These are phyloP conservation scores for Smittia sp. DNA, from an alignment of 2,888 invertebrate genomes.

Conservation along the genomic window DNA sequence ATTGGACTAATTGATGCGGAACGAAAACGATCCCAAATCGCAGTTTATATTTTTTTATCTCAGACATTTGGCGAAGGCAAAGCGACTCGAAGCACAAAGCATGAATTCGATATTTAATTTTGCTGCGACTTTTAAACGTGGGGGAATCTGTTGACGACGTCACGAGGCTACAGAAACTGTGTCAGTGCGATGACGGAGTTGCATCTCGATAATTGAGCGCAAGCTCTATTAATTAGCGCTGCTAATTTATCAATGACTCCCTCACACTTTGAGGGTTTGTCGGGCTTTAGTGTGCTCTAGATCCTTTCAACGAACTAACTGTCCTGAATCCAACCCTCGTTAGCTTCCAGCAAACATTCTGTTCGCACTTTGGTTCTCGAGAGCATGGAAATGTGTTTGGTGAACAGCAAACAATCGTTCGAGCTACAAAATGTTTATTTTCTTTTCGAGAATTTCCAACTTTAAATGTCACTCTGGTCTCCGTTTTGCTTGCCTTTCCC, in stretches of 20 bases:
- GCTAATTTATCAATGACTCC: too few relatives aligned
- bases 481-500: not conserved
- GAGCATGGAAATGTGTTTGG: constrained; percentile 21
- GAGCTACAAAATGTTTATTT: constrained; percentile 15
- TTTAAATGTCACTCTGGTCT: constrained; percentile 16
- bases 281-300: too few relatives aligned
- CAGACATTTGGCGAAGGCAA: not conserved
- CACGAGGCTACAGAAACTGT: too few relatives aligned
- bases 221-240: too few relatives aligned
- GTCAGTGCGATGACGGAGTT: too few relatives aligned
- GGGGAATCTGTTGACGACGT: too few relatives aligned
- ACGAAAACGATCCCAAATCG: constrained; percentile 30
- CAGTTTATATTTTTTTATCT: not conserved
- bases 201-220: too few relatives aligned
- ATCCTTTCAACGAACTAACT: not conserved
- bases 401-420: constrained; percentile 21
- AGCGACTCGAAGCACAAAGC: not conserved
- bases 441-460: not conserved
- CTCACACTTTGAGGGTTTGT: too few relatives aligned
- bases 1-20: constrained; percentile 34
- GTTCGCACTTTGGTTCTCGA: not conserved
- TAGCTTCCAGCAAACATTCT: not conserved
- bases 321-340: not conserved
- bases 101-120: not conserved
- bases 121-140: not conserved